Percentiles rank a stretch among this genome's conserved stretches.
phyloP scores from a whole-genome alignment of 2,797 vertebrate species.

The Streptopelia turtur region DNA sequence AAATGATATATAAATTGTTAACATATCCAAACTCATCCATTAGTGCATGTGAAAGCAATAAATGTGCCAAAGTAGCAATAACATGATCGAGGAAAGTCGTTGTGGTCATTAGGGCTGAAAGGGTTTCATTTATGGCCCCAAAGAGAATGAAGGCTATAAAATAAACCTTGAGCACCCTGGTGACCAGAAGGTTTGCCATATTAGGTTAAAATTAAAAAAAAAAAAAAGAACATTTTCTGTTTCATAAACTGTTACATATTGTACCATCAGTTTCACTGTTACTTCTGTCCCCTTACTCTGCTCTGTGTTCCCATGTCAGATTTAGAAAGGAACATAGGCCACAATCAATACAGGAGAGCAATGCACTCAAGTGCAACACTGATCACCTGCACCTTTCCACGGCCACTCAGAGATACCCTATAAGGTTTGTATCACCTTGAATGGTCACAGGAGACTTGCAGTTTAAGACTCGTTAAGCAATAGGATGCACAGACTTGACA shows the following conservation, averaged over 20 bases:
- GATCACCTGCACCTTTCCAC: neutral
- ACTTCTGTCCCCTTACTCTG: neutral
- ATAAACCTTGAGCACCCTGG: slow-evolving; percentile 56
- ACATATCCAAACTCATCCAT: slow-evolving; percentile 99
- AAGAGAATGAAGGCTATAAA: slow-evolving; percentile 78
- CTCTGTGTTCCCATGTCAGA: neutral
- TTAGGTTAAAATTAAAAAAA: slow-evolving; percentile 48
- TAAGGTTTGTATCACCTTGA: neutral
- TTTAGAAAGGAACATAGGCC: neutral
- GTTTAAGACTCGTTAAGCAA: neutral
- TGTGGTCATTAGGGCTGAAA: slow-evolving; percentile 86
- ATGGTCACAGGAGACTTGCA: fast-evolving
- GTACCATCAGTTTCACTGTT: neutral
- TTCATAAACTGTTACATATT: neutral
- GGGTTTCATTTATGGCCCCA: slow-evolving; percentile 81
- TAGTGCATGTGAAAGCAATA: slow-evolving; percentile 93
- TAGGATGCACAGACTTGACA: fast-evolving
- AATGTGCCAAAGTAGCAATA: slow-evolving; percentile 89
- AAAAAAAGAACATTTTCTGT: slow-evolving; percentile 32
- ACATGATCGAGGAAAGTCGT: slow-evolving; percentile 83
- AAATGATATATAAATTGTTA: slow-evolving; percentile 99
- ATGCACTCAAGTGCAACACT: fast-evolving
- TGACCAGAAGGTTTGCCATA: slow-evolving; percentile 41
- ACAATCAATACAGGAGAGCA: fast-evolving
- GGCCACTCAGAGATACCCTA: neutral